Conservation (phyloP, 1,140 invertebrate genomes). For the Dendrolimus kikuchii region DNA sequence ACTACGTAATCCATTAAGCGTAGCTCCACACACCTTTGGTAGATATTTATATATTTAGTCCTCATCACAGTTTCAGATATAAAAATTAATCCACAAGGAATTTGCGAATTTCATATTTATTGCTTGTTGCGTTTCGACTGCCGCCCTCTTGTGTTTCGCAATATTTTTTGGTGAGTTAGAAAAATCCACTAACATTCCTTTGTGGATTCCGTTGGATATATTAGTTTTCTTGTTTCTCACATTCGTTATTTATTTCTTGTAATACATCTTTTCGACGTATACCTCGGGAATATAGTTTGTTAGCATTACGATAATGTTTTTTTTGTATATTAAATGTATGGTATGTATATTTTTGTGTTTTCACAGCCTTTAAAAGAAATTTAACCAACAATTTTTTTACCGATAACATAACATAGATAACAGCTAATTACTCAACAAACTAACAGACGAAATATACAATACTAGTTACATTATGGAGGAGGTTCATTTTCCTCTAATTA, state of each 20-base stretch:
- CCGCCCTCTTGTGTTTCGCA: conserved; percentile 3
- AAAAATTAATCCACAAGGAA: conserved; percentile 13
- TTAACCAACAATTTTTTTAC: no score
- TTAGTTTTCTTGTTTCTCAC: conserved; percentile 15
- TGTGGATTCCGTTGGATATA: conserved; percentile 11
- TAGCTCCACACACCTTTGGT: background rate
- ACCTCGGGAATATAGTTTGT: conserved; percentile 4
- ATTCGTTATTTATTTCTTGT: conserved; percentile 14
- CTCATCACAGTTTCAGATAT: conserved; percentile 11
- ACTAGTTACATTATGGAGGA: no score
- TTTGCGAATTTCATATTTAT: conserved; percentile 17
- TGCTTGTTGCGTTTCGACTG: conserved; percentile 2
- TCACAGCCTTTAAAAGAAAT: no score
- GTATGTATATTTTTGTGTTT: no score
- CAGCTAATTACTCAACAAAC: no score
- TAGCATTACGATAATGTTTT: no score
- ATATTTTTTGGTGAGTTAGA: conserved; percentile 12
- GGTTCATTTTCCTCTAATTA: no score
- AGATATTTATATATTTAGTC: conserved; percentile 5
- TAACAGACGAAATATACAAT: no score
- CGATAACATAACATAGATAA: no score
- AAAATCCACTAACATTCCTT: conserved; percentile 9
- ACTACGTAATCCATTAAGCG: no score
- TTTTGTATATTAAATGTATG: no score
- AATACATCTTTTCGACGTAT: conserved; percentile 6